phyloP scores from a whole-genome alignment of 2,113 vertebrate genomes.

The Ranitomeya imitator region DNA sequence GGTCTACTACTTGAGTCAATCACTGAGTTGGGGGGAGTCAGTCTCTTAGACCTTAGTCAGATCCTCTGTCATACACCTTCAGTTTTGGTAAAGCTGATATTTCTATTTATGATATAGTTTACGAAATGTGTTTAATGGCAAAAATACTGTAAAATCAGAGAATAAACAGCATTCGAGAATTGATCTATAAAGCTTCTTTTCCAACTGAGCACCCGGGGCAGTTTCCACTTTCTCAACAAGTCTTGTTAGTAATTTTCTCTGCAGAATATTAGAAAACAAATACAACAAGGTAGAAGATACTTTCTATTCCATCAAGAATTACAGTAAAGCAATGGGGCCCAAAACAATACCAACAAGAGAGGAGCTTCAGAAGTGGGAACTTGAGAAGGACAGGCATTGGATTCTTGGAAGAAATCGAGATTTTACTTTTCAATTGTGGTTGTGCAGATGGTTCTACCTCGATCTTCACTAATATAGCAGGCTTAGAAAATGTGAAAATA shows the following conservation, averaged over 20 bases:
- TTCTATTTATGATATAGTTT: constrained; percentile 24
- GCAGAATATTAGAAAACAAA: not conserved
- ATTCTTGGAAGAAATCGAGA: not conserved
- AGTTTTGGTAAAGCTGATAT: not conserved
- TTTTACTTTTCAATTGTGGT: not conserved
- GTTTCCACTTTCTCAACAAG: constrained; percentile 22
- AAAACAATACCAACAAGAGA: not conserved
- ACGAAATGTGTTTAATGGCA: constrained; percentile 29
- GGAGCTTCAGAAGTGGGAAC: not conserved
- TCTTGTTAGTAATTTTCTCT: constrained; percentile 8
- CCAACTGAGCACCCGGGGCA: constrained; percentile 44
- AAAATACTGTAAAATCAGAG: constrained; percentile 30
- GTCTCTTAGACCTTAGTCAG: not conserved
- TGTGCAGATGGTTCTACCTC: not conserved
- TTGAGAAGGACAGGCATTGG: not conserved
- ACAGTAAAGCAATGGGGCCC: not conserved
- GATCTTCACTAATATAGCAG: not conserved
- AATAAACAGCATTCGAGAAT: constrained; percentile 47
- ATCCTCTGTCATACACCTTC: not conserved
- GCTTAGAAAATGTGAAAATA: not conserved
- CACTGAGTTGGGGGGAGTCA: too few species aligned
- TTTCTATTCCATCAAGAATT: not conserved
- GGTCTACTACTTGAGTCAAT: too few species aligned
- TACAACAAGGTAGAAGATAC: not conserved
- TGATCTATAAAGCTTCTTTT: constrained; percentile 45